phyloP scores from a whole-genome alignment of 1,140 invertebrate species.

The Drosophila grimshawi region DNA sequence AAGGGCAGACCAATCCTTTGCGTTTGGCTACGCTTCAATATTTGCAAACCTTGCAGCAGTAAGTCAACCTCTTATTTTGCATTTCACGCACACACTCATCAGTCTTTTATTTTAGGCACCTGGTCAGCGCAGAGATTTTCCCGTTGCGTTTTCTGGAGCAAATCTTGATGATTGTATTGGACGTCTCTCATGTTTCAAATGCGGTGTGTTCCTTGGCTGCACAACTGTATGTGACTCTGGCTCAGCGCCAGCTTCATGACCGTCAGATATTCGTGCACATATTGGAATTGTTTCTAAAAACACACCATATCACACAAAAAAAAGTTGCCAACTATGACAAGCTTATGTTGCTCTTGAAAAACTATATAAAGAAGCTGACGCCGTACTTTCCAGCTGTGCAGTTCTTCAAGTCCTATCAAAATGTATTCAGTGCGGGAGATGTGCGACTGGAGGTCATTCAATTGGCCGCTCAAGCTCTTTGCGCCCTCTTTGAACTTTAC shows the following conservation, averaged over 20 bases:
- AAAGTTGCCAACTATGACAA: slow-evolving; percentile 20
- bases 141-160: slow-evolving; percentile 47
- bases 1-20: slow-evolving; percentile 19
- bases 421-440: slow-evolving; percentile 17
- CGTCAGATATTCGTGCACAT: slow-evolving; percentile 53
- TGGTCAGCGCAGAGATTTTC: slow-evolving; percentile 53
- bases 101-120: slow-evolving; percentile 13
- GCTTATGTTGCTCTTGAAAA: slow-evolving; percentile 24
- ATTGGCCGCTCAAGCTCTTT: slow-evolving; percentile 43
- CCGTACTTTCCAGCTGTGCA: slow-evolving; percentile 27
- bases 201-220: slow-evolving; percentile 38
- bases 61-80: neutral
- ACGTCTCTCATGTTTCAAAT: neutral
- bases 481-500: slow-evolving; percentile 43
- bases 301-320: neutral
- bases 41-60: slow-evolving; percentile 53
- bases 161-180: slow-evolving; percentile 45
- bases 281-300: slow-evolving; percentile 52
- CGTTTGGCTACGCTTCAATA: slow-evolving; percentile 45
- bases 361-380: slow-evolving; percentile 36
- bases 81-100: too few relatives aligned
- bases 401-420: slow-evolving; percentile 31
- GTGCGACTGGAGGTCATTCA: slow-evolving; percentile 43
- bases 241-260: slow-evolving; percentile 36
- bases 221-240: slow-evolving; percentile 51